phyloP scores from a whole-genome alignment of 2,113 vertebrate genomes.

The Synodontis membranacea region DNA sequence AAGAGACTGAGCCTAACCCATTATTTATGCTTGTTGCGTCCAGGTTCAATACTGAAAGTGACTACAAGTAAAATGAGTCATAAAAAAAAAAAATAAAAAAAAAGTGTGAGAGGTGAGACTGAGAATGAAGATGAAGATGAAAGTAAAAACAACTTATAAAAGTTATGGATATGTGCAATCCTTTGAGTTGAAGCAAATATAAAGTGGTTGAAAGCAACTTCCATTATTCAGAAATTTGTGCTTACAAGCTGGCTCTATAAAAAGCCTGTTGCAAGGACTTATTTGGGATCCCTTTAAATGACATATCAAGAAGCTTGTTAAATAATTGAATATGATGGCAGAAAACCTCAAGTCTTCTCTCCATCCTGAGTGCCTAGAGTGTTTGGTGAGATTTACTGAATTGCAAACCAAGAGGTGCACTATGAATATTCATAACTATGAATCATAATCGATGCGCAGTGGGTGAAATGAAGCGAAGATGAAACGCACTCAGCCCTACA shows the following conservation, averaged over 20 bases:
- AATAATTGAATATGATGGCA: constrained; percentile 21
- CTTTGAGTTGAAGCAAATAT: background rate
- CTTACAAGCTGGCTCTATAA: background rate
- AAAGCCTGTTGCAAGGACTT: background rate
- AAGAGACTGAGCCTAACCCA: background rate
- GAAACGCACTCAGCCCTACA: constrained; percentile 26
- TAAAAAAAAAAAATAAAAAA: background rate
- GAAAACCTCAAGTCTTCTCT: constrained; percentile 8
- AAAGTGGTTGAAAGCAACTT: background rate
- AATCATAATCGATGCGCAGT: constrained; percentile 39
- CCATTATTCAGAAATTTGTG: background rate
- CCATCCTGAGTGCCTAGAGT: background rate
- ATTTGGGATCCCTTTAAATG: background rate
- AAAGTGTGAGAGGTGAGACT: background rate
- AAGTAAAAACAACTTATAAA: background rate
- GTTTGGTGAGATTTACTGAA: constrained; percentile 5
- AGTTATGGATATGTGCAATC: background rate
- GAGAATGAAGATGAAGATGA: background rate
- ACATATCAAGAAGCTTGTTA: background rate
- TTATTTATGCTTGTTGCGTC: background rate
- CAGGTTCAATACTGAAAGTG: background rate
- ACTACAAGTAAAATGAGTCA: background rate
- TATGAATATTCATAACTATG: constrained; percentile 47
- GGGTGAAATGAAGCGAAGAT: constrained; percentile 38
- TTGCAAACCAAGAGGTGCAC: constrained; percentile 14